phyloP scores from a whole-genome alignment of 1,140 invertebrate genomes.

The Zaprionus taronus region DNA sequence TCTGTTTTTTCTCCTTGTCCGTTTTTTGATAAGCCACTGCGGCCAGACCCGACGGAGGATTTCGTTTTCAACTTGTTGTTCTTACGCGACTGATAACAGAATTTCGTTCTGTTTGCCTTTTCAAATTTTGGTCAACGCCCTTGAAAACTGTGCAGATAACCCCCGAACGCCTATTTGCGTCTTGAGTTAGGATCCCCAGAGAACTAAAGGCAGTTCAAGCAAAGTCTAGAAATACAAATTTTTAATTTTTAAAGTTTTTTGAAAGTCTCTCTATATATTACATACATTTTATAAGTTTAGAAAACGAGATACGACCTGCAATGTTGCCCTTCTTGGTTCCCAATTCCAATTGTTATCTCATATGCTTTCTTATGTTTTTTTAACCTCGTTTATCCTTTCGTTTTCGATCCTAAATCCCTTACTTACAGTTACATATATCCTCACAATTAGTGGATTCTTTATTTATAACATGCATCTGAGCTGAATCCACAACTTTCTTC shows the following conservation, averaged over 20 bases:
- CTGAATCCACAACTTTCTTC: no score
- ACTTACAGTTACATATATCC: no score
- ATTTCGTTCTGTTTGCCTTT: slow-evolving; percentile 22
- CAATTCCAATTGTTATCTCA: no score
- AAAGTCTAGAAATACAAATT: not conserved
- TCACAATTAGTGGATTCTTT: no score
- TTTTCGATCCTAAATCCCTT: no score
- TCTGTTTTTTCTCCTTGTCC: slow-evolving; percentile 24
- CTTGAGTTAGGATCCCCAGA: not conserved
- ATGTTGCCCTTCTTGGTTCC: no score
- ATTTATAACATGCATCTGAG: no score
- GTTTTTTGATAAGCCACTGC: slow-evolving; percentile 68
- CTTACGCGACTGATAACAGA: slow-evolving; percentile 54
- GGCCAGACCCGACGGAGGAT: slow-evolving; percentile 59
- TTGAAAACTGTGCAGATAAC: slow-evolving; percentile 47
- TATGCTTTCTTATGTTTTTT: no score
- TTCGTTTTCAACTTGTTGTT: slow-evolving; percentile 36
- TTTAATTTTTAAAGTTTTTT: not conserved
- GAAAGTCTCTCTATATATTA: not conserved
- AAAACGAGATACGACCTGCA: no score
- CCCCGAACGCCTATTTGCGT: not conserved
- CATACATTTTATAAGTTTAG: no score
- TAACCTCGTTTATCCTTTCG: no score
- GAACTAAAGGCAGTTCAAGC: not conserved
- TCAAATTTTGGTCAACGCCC: slow-evolving; percentile 68